These are phyloP conservation scores for Myodes glareolus DNA, from an alignment of 2,113 vertebrate species.

Conservation along the genomic window DNA sequence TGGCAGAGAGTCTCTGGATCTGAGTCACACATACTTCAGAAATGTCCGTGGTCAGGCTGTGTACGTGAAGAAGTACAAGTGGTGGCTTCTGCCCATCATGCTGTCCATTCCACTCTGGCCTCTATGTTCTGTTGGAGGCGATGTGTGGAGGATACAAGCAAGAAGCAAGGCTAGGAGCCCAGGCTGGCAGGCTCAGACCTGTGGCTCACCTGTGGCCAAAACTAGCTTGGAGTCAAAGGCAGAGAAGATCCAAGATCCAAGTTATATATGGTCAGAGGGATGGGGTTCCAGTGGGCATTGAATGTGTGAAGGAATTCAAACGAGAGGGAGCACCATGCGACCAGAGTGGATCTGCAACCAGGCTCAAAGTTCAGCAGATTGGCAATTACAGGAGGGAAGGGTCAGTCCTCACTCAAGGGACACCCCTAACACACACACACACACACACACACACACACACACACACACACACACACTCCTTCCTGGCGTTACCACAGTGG, in stretches of 20 bases:
- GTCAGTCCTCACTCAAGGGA: neutral
- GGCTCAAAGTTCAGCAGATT: neutral
- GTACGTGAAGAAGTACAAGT: neutral
- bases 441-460: too few relatives aligned
- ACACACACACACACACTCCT: neutral
- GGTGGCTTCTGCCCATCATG: fast-evolving
- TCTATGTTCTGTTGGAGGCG: neutral
- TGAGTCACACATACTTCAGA: neutral
- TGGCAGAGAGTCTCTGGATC: neutral
- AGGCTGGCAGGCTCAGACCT: neutral
- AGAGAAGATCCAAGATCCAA: neutral
- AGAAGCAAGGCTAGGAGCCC: neutral
- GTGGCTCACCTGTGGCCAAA: neutral
- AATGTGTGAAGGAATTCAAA: neutral
- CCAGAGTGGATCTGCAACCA: fast-evolving
- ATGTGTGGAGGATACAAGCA: neutral
- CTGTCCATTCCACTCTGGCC: too few relatives aligned
- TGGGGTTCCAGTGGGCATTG: neutral
- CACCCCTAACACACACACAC: neutral
- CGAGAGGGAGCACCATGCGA: neutral
- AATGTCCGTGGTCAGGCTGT: neutral
- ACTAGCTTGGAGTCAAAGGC: neutral
- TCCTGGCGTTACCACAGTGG: neutral
- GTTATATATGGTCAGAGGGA: fast-evolving
- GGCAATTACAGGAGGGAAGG: neutral